Conservation (phyloP, 2,888 invertebrate genomes). For the Cinara cedri region DNA sequence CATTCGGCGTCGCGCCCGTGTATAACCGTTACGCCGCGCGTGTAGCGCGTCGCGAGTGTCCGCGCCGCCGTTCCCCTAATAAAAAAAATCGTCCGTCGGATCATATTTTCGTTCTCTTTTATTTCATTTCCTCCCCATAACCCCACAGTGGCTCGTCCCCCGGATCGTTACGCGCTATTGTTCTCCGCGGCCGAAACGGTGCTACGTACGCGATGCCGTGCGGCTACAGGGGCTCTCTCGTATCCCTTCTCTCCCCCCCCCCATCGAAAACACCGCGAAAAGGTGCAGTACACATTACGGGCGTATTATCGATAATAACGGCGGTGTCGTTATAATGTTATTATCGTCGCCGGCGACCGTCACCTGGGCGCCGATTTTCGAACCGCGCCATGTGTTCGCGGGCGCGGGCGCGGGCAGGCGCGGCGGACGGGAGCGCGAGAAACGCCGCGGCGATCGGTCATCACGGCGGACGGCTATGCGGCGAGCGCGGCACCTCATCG, state of each 20-base stretch:
- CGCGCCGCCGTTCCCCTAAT: conserved; percentile 22
- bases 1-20: not conserved
- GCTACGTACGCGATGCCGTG: too few relatives aligned
- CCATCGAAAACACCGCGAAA: conserved; percentile 2
- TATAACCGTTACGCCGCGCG: not conserved
- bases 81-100: too few relatives aligned
- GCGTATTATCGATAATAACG: not conserved
- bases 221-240: too few relatives aligned
- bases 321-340: too few relatives aligned
- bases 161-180: conserved; percentile 51
- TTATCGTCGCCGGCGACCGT: conserved; percentile 8
- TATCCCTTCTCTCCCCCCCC: too few relatives aligned
- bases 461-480: not conserved
- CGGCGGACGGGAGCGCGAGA: too few relatives aligned
- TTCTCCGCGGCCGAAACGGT: too few relatives aligned
- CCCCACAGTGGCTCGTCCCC: too few relatives aligned
- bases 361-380: conserved; percentile 51
- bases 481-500: too few relatives aligned
- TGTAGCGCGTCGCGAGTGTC: conserved; percentile 3
- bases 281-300: conserved; percentile 20
- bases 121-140: conserved; percentile 5
- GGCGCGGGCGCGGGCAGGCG: not conserved
- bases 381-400: conserved; percentile 42
- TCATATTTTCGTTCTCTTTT: too few relatives aligned
- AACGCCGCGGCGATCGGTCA: not conserved